Evolutionary conservation across 2,797 vertebrate species (phyloP).

Genomic region (Melanotaenia trifasciata): DNA sequence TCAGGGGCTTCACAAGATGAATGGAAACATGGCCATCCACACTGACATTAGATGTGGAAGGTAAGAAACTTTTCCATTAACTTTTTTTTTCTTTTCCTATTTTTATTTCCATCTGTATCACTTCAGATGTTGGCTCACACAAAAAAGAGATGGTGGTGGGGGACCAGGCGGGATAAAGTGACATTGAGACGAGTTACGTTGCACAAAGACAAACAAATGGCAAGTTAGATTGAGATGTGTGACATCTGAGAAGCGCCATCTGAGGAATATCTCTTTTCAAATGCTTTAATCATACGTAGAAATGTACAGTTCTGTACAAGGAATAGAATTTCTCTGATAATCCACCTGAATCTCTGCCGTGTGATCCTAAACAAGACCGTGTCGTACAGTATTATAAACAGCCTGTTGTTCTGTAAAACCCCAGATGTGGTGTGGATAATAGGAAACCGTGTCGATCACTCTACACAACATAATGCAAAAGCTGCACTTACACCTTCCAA

Average conservation of each 20-base stretch:
- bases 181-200: conserved; percentile 60
- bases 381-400: conserved; percentile 62
- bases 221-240: conserved; percentile 47
- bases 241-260: conserved; percentile 46
- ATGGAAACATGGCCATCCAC: conserved; percentile 47
- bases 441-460: conserved; percentile 44
- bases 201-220: conserved; percentile 71
- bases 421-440: conserved; percentile 44
- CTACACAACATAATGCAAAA: conserved; percentile 56
- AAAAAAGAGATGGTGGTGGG: conserved; percentile 10
- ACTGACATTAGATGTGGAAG: conserved; percentile 33
- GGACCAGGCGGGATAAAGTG: conserved; percentile 53
- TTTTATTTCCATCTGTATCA: conserved; percentile 27
- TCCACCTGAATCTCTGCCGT: conserved; percentile 33
- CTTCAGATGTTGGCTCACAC: conserved; percentile 15
- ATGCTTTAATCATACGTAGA: conserved; percentile 49
- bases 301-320: conserved; percentile 47
- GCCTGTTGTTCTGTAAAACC: conserved; percentile 58
- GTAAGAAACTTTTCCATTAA: conserved; percentile 44
- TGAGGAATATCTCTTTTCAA: conserved; percentile 46
- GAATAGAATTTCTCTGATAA: conserved; percentile 45
- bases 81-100: conserved; percentile 20
- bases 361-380: conserved; percentile 53
- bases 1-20: conserved; percentile 52
- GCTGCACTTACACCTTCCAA: conserved; percentile 51